Evolutionary conservation across 2,797 vertebrate species (phyloP).

Genomic region (Megaceryle alcyon): DNA sequence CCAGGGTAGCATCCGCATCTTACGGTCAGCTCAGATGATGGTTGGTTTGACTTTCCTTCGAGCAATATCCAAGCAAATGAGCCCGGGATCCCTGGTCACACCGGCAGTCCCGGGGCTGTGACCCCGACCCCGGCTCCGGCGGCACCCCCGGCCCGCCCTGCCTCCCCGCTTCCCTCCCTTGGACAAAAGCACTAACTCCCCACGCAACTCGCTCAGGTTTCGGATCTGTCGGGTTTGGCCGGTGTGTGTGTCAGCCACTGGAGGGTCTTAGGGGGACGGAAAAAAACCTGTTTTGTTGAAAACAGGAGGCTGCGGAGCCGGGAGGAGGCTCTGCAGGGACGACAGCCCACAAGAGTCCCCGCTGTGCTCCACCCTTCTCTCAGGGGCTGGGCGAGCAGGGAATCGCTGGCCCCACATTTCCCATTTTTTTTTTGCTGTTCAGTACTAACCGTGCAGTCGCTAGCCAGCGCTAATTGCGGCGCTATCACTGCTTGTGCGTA

Average conservation of each 20-base stretch:
- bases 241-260: neutral
- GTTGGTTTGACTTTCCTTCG: neutral
- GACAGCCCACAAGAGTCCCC: neutral
- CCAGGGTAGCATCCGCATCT: neutral
- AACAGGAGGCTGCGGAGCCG: neutral
- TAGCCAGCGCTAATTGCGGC: too few relatives aligned
- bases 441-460: neutral
- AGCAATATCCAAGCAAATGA: neutral
- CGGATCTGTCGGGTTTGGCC: neutral
- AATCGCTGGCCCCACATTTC: fast-evolving
- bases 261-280: too few relatives aligned
- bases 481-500: neutral
- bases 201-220: neutral
- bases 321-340: neutral
- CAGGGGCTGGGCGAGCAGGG: too few relatives aligned
- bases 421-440: fast-evolving
- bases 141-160: too few relatives aligned
- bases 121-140: too few relatives aligned
- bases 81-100: neutral
- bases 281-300: neutral
- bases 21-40: neutral
- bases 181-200: neutral
- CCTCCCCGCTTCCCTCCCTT: too few relatives aligned
- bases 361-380: too few relatives aligned
- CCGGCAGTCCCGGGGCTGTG: neutral